Percentiles rank a stretch among this genome's conserved stretches.
Conservation (phyloP, 2,113 vertebrate species). For the Tachysurus fulvidraco region DNA sequence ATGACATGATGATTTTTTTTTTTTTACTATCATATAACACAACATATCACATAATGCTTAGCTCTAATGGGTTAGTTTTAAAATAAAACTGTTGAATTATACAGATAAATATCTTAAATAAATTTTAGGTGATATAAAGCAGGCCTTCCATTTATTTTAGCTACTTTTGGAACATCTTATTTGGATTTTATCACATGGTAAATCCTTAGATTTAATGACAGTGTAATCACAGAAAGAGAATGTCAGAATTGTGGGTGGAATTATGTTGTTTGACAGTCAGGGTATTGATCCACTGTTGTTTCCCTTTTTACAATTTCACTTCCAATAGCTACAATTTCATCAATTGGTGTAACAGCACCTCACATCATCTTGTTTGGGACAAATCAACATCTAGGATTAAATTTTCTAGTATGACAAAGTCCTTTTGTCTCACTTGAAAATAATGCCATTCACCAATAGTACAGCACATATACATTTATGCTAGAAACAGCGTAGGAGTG, state of each 20-base stretch:
- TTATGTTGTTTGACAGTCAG: not conserved
- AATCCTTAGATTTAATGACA: not conserved
- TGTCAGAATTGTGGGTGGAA: not conserved
- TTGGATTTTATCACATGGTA: not conserved
- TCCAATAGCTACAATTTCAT: not conserved
- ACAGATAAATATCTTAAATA: not conserved
- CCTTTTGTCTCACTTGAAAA: not conserved
- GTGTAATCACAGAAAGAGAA: not conserved
- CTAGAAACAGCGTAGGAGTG: not conserved
- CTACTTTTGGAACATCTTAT: not conserved
- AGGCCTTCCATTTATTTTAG: not conserved
- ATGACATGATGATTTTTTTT: no score
- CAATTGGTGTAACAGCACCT: not conserved
- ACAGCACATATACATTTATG: not conserved
- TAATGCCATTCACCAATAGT: not conserved
- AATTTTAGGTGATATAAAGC: no score
- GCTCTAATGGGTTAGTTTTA: not conserved
- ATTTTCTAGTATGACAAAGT: not conserved
- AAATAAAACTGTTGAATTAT: no score
- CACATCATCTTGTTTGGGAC: not conserved
- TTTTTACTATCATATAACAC: not conserved
- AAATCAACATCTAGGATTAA: not conserved
- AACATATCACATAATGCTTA: not conserved
- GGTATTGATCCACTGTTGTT: not conserved
- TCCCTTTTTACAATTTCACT: not conserved